These are phyloP conservation scores for Chionomys nivalis DNA, from an alignment of 2,113 vertebrate genomes.

Conservation along the genomic window DNA sequence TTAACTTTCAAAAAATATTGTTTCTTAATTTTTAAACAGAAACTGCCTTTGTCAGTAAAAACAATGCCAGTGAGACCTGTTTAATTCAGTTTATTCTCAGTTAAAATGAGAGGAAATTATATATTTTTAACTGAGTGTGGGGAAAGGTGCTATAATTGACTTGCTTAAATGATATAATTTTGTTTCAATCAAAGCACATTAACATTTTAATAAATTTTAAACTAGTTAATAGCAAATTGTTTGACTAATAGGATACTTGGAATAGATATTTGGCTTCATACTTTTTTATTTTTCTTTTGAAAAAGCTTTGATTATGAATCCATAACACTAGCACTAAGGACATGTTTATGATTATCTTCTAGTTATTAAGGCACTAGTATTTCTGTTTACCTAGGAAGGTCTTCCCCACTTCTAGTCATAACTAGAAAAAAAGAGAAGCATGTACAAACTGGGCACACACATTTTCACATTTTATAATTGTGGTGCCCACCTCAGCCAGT, in stretches of 20 bases:
- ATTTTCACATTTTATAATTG: constrained; percentile 43
- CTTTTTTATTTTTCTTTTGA: background rate
- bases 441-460: constrained; percentile 33
- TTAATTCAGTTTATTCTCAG: constrained; percentile 42
- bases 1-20: constrained; percentile 51
- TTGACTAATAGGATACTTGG: constrained; percentile 34
- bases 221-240: constrained; percentile 15
- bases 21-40: constrained; percentile 30
- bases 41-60: constrained; percentile 30
- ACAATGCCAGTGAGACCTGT: background rate
- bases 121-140: constrained; percentile 3
- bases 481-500: constrained; percentile 37
- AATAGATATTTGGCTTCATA: background rate
- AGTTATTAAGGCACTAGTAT: constrained; percentile 20
- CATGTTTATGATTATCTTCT: constrained; percentile 26
- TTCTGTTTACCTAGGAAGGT: constrained; percentile 43
- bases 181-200: background rate
- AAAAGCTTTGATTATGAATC: background rate
- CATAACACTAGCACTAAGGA: background rate
- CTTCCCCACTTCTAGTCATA: constrained; percentile 41
- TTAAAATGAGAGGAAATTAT: constrained; percentile 21
- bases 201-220: constrained; percentile 55
- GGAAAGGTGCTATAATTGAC: constrained; percentile 66
- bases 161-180: background rate
- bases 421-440: constrained; percentile 21